Percentiles rank a stretch among this genome's conserved stretches.
phyloP scores from a whole-genome alignment of 1,140 invertebrate species.

The Orussus abietinus region DNA sequence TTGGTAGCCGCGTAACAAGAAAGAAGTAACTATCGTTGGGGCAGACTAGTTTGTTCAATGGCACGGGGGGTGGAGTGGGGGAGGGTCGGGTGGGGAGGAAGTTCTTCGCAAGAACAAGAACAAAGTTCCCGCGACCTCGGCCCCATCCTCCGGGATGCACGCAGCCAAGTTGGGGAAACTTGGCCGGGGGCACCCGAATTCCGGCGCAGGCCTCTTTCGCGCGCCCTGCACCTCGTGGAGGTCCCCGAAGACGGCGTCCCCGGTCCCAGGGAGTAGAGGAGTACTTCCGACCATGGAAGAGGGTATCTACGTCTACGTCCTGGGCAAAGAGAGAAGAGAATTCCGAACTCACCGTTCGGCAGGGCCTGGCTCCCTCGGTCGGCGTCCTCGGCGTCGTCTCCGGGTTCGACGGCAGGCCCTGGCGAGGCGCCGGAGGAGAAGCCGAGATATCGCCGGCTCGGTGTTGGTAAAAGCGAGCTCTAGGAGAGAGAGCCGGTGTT shows the following conservation, averaged over 20 bases:
- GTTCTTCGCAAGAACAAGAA: conserved; percentile 54
- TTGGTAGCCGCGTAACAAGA: conserved; percentile 46
- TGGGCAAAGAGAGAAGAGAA: no score
- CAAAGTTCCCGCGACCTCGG: conserved; percentile 43
- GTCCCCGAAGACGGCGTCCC: no score
- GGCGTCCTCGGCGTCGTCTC: no score
- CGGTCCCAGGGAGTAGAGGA: no score
- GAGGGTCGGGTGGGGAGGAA: conserved; percentile 26
- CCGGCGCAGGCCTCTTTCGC: no score
- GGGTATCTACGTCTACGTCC: no score
- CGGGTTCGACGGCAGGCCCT: conserved; percentile 36
- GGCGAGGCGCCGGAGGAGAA: not conserved
- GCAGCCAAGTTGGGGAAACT: conserved; percentile 48
- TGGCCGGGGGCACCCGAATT: conserved; percentile 47
- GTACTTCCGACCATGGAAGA: no score
- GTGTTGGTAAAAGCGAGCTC: conserved; percentile 5
- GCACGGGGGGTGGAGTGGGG: conserved; percentile 27
- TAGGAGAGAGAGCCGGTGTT: conserved; percentile 18
- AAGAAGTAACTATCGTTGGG: conserved; percentile 52
- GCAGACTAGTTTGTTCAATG: conserved; percentile 53
- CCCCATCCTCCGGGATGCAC: conserved; percentile 38
- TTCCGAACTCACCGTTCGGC: no score
- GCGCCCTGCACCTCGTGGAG: no score
- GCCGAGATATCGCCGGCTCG: conserved; percentile 1
- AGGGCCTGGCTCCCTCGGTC: no score